Evolutionary conservation across 2,113 vertebrate species (phyloP).

Genomic region (Seriola aureovittata): DNA sequence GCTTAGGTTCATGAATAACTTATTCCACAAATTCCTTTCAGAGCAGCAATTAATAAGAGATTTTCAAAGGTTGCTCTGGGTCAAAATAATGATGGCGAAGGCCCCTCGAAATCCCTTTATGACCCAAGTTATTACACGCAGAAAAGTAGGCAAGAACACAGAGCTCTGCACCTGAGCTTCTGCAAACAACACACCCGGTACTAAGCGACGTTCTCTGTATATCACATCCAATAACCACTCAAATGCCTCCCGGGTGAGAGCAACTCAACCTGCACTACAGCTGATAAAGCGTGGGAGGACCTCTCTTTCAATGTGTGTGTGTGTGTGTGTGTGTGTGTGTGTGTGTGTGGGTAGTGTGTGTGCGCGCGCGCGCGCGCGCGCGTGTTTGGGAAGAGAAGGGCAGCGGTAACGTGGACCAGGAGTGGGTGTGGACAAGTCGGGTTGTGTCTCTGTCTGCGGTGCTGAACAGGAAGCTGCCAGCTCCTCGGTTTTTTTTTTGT

Average conservation of each 20-base stretch:
- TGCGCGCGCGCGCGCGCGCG: not conserved
- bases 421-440: constrained; percentile 69
- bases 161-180: constrained; percentile 60
- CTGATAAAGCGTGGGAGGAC: constrained; percentile 59
- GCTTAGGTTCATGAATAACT: constrained; percentile 72
- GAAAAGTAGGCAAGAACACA: constrained; percentile 6
- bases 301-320: not conserved
- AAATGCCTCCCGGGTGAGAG: constrained; percentile 45
- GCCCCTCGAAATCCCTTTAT: constrained; percentile 30
- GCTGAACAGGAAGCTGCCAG: constrained; percentile 62
- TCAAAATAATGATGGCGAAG: constrained; percentile 14
- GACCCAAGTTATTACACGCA: constrained; percentile 41
- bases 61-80: constrained; percentile 32
- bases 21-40: constrained; percentile 63
- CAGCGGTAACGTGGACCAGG: constrained; percentile 39
- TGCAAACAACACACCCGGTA: constrained; percentile 48
- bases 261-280: constrained; percentile 59
- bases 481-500: not conserved
- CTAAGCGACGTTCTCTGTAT: constrained; percentile 38
- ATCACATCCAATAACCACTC: constrained; percentile 62
- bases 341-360: constrained; percentile 10
- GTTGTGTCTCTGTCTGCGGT: constrained; percentile 69
- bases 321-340: too few relatives aligned
- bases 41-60: constrained; percentile 48
- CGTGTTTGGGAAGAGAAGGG: constrained; percentile 18